Percentiles rank a stretch among this genome's conserved stretches.
Conservation (phyloP, 2,797 vertebrate genomes). For the Peromyscus attwateri region DNA sequence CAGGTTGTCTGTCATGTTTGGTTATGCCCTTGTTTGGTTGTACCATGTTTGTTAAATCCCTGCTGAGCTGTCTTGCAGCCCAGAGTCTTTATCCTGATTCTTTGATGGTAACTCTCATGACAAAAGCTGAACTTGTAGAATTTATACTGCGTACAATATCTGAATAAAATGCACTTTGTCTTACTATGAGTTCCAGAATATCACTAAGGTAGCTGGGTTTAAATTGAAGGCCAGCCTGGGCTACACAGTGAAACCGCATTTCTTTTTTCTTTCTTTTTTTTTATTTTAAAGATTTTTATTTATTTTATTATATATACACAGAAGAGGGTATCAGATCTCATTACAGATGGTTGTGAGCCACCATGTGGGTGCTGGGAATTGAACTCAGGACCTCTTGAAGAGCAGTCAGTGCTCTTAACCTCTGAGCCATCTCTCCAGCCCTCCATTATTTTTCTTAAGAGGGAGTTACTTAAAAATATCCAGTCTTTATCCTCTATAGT, state of each 20-base stretch:
- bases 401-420: too few species aligned
- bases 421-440: too few species aligned
- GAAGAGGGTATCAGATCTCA: too few species aligned
- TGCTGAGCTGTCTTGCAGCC: background rate
- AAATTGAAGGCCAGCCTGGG: background rate
- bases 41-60: background rate
- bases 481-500: background rate
- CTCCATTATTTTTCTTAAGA: slow-evolving; percentile 28
- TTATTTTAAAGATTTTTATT: too few species aligned
- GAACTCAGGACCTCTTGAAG: too few species aligned
- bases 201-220: background rate
- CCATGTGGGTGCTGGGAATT: too few species aligned
- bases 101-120: background rate
- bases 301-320: too few species aligned
- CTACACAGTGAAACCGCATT: background rate
- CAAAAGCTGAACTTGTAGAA: slow-evolving; percentile 12
- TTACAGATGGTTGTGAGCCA: too few species aligned
- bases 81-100: background rate
- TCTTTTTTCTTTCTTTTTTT: too few species aligned
- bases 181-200: slow-evolving; percentile 41
- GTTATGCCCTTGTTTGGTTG: too few species aligned
- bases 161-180: slow-evolving; percentile 39
- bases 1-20: background rate
- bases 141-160: slow-evolving; percentile 31
- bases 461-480: background rate